phyloP scores from a whole-genome alignment of 2,888 invertebrate genomes.

The Apantesis nais region DNA sequence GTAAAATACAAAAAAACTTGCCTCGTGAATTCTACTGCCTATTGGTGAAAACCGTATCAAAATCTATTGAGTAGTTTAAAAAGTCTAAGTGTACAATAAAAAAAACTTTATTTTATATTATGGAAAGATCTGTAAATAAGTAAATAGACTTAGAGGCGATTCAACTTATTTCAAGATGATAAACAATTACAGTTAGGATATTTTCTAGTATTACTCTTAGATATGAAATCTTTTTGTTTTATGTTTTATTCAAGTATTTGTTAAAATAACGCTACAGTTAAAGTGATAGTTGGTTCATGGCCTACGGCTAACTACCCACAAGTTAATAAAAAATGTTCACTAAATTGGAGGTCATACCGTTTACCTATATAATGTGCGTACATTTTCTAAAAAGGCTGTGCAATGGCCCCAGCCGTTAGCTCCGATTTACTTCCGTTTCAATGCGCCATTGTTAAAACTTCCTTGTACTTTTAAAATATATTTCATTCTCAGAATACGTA shows the following conservation, averaged over 20 bases:
- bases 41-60: too few relatives aligned
- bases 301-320: constrained; percentile 31
- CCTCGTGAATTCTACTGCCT: too few relatives aligned
- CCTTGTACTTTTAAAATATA: constrained; percentile 58
- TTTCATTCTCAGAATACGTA: constrained; percentile 7
- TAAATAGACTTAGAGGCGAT: neutral
- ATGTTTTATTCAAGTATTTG: too few relatives aligned
- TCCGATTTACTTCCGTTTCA: constrained; percentile 61
- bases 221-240: constrained; percentile 15
- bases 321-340: constrained; percentile 26
- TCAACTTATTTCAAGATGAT: too few relatives aligned
- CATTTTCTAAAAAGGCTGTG: constrained; percentile 54
- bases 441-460: constrained; percentile 60
- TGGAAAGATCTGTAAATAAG: too few relatives aligned
- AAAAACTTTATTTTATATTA: too few relatives aligned
- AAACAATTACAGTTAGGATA: neutral
- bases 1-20: too few relatives aligned
- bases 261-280: constrained; percentile 14
- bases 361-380: constrained; percentile 37
- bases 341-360: constrained; percentile 58
- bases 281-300: constrained; percentile 40
- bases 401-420: constrained; percentile 59
- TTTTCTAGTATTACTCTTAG: neutral
- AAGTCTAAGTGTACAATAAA: too few relatives aligned
- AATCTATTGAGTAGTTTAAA: too few relatives aligned